These are phyloP conservation scores for Pogonomyrmex californicus DNA, from an alignment of 1,140 invertebrate genomes.

Conservation along the genomic window DNA sequence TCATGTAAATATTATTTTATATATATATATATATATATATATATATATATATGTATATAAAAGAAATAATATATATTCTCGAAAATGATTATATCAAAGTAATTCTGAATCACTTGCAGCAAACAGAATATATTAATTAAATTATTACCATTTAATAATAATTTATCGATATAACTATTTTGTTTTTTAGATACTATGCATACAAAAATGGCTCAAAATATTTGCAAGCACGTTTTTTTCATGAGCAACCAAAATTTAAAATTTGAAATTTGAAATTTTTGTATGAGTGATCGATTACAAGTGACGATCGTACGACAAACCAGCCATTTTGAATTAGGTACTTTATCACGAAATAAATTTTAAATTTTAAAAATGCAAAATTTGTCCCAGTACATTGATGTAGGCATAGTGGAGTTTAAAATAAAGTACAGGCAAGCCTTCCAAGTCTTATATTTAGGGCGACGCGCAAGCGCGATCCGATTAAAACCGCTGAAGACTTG, in stretches of 20 bases:
- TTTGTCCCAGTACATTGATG: conserved; percentile 42
- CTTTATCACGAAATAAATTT: conserved; percentile 27
- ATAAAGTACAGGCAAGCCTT: conserved; percentile 81
- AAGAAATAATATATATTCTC: neutral
- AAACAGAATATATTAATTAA: neutral
- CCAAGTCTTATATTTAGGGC: conserved; percentile 82
- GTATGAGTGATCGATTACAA: neutral
- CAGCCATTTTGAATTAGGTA: neutral
- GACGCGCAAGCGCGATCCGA: conserved; percentile 82
- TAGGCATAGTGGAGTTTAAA: conserved; percentile 76
- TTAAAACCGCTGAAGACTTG: conserved; percentile 74
- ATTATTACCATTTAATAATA: neutral
- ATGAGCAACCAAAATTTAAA: neutral
- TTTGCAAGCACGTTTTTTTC: neutral
- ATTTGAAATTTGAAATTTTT: neutral
- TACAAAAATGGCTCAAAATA: neutral
- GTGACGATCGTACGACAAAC: neutral
- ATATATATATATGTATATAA: neutral
- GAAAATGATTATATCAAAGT: neutral
- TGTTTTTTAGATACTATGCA: neutral
- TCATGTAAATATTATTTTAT: neutral
- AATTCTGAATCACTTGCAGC: neutral
- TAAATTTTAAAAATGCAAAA: conserved; percentile 33
- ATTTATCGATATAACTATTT: neutral
- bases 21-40: neutral